Base-by-base conservation (phyloP, 1,140 invertebrate species). In the Stegodyphus mimosarum region DNA sequence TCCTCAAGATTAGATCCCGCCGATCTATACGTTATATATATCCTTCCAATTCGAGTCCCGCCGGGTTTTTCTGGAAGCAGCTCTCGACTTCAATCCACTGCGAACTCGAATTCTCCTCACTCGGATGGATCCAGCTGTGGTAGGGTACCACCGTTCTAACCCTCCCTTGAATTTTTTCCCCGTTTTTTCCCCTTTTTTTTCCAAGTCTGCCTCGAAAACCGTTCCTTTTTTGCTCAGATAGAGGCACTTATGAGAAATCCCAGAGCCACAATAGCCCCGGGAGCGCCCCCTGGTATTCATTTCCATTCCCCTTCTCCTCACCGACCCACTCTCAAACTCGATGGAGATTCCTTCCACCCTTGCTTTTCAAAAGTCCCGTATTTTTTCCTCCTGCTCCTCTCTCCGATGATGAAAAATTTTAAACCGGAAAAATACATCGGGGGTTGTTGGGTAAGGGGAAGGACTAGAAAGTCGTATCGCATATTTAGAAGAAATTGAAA, bases 241-340 rank as follows among this genome's bases (percentile, higher is more conserved):
- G 83, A 78, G 83, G 74, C 83, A 86, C 74, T 86, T 78, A 86
- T 86, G 83, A 86, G 83, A 86, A 86, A 86, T 78, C 83, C 74
- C 74, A 78, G 83, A 72, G 74, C 83, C 74, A 86, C 83, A 86
- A 78, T 86, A 78, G 83, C 74, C 75, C 74, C 67, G 50, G 55
- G 63, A 55, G 81, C 81, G 81, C 83, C 74, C 75, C 83, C 83
- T 77, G 66, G 83, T 77, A 73, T 78, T 86, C 83, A 86, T 86
- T 86, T 78, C 83, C 53, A 86, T 86, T 86, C 75, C 83, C 52
- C 55, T 60, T 15, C 15, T 15, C 15, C 55, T 60, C 55, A 11
- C 55, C 15, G 9, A 11, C 15, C 55, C 55, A 60, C 15, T 60
- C 55, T 33, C 33, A 33, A 33, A 33, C 33, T 33, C 33, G 33